These are phyloP conservation scores for Danionella dracula DNA, from an alignment of 2,797 vertebrate genomes.

Conservation along the genomic window DNA sequence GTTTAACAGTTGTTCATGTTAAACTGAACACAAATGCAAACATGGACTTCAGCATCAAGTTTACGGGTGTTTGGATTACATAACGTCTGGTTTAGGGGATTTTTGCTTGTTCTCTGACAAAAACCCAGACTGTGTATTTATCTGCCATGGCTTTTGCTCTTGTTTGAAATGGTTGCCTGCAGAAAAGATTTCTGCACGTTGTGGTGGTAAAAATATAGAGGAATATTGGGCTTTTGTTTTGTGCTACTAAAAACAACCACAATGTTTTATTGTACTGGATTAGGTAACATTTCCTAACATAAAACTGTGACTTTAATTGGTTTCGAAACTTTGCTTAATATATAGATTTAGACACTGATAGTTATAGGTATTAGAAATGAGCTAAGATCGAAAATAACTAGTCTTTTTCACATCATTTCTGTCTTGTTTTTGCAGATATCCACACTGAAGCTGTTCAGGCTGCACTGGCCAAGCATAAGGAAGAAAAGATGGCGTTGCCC, in stretches of 20 bases:
- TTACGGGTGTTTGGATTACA: neutral
- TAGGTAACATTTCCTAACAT: no score
- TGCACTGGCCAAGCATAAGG: constrained; percentile 92
- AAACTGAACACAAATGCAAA: no score
- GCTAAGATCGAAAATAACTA: no score
- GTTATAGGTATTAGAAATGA: no score
- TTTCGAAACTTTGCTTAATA: neutral
- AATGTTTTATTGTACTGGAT: no score
- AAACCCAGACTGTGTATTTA: constrained; percentile 8
- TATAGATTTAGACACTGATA: no score
- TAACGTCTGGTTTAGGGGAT: neutral
- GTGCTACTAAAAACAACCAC: no score
- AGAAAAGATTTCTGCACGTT: neutral
- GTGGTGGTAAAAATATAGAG: neutral
- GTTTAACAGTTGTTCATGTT: neutral
- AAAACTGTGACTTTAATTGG: neutral
- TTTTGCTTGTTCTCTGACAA: constrained; percentile 5
- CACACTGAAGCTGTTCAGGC: constrained; percentile 94
- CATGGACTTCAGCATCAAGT: neutral
- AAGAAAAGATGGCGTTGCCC: constrained; percentile 95
- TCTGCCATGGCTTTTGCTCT: neutral
- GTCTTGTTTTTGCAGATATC: constrained; percentile 72
- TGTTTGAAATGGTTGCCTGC: neutral
- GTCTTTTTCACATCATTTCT: neutral
- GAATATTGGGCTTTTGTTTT: no score